Evolutionary conservation across 2,888 invertebrate species (phyloP).

Genomic region (Hylaea fasciaria): DNA sequence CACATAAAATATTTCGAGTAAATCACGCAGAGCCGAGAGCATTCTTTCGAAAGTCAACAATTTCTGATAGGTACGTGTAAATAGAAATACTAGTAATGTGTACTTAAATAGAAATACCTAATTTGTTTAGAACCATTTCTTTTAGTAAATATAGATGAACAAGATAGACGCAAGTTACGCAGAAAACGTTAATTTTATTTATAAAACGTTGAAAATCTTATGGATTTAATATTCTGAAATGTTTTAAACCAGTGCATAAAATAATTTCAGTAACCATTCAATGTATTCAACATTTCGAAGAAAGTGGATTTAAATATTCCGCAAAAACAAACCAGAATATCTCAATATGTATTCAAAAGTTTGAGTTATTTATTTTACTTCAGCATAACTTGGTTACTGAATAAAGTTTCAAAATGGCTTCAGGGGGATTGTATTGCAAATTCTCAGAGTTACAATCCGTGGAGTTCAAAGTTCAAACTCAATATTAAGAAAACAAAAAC

Average conservation of each 20-base stretch:
- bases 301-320: conserved; percentile 22
- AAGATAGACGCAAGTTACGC: too few relatives aligned
- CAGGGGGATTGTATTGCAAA: conserved; percentile 26
- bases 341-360: conserved; percentile 37
- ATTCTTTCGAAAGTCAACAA: background rate
- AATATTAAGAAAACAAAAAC: conserved; percentile 31
- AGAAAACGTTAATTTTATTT: too few relatives aligned
- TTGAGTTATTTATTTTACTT: conserved; percentile 37
- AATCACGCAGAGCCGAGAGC: conserved; percentile 5
- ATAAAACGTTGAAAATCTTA: too few relatives aligned
- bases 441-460: conserved; percentile 24
- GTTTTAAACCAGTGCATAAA: background rate
- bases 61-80: background rate
- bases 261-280: conserved; percentile 6
- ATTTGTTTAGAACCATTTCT: background rate
- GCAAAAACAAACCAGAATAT: conserved; percentile 28
- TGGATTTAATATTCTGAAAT: too few relatives aligned
- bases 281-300: conserved; percentile 5
- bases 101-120: background rate
- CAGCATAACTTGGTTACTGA: conserved; percentile 28
- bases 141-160: background rate
- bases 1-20: background rate
- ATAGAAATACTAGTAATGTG: background rate
- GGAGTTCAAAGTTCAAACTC: conserved; percentile 21
- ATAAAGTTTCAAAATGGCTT: conserved; percentile 35